Conservation (phyloP, 2,113 vertebrate species). For the Pongo pygmaeus region DNA sequence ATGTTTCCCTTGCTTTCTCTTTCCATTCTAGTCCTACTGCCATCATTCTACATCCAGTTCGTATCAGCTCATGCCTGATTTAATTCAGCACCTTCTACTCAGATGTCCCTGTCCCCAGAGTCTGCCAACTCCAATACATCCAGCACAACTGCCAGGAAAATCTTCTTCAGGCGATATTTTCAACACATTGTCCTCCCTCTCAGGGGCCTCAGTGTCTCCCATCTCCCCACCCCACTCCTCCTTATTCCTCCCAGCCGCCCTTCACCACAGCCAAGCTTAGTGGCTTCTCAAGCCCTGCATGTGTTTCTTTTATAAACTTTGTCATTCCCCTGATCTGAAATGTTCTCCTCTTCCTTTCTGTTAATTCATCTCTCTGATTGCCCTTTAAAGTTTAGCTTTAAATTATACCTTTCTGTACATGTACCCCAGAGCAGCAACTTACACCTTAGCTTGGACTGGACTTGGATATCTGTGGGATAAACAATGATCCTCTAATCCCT, state of each 20-base stretch:
- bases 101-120: slow-evolving; percentile 38
- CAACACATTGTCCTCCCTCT: not conserved
- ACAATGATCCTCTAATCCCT: not conserved
- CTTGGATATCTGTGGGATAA: not conserved
- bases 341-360: not conserved
- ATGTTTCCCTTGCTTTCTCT: slow-evolving; percentile 4
- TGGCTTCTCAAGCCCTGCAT: not conserved
- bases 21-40: not conserved
- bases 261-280: not conserved
- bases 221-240: not conserved
- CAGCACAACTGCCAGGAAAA: not conserved
- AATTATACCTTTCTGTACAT: not conserved
- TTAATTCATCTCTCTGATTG: not conserved
- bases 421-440: not conserved
- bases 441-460: not conserved
- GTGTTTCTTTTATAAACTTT: not conserved
- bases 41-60: not conserved
- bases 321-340: not conserved
- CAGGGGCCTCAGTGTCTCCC: not conserved
- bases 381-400: slow-evolving; percentile 1
- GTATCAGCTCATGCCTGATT: slow-evolving; percentile 42
- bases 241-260: not conserved
- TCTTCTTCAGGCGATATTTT: not conserved
- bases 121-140: not conserved
- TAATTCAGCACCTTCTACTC: slow-evolving; percentile 36